A percentile compares a stretch with the other conserved stretches of the same genome.
Evolutionary conservation across 2,797 vertebrate genomes (phyloP).

Genomic region (Sorex maritimensis): DNA sequence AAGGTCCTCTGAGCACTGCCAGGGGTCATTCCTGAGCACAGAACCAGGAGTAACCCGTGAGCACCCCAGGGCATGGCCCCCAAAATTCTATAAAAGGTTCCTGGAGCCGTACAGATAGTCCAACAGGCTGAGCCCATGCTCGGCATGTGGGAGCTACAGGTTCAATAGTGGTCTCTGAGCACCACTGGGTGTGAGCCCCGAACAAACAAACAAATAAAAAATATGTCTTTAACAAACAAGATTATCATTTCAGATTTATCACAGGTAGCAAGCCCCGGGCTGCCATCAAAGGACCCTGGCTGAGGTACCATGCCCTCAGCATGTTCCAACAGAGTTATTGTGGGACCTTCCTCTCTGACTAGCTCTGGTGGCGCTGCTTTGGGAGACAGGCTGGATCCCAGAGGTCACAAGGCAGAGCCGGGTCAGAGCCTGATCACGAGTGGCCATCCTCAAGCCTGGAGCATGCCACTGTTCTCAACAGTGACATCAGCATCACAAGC

Average conservation of each 20-base stretch:
- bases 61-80: too few relatives aligned
- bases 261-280: not conserved
- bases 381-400: not conserved
- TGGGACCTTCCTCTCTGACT: not conserved
- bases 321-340: not conserved
- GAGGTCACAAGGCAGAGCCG: conserved; percentile 1
- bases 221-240: not conserved
- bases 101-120: too few relatives aligned
- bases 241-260: not conserved
- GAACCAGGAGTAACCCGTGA: too few relatives aligned
- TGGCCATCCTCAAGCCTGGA: not conserved
- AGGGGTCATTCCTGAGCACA: too few relatives aligned
- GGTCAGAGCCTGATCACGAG: not conserved
- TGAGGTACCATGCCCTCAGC: not conserved
- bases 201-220: not conserved
- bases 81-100: too few relatives aligned
- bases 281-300: not conserved
- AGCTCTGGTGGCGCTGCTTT: not conserved
- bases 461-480: not conserved
- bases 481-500: conserved; percentile 11
- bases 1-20: too few relatives aligned
- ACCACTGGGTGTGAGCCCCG: too few relatives aligned
- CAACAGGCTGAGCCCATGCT: too few relatives aligned
- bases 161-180: too few relatives aligned
- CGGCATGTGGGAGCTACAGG: too few relatives aligned